Conservation (phyloP, 23 tunicate genomes). For the Botrylloides violaceus region DNA sequence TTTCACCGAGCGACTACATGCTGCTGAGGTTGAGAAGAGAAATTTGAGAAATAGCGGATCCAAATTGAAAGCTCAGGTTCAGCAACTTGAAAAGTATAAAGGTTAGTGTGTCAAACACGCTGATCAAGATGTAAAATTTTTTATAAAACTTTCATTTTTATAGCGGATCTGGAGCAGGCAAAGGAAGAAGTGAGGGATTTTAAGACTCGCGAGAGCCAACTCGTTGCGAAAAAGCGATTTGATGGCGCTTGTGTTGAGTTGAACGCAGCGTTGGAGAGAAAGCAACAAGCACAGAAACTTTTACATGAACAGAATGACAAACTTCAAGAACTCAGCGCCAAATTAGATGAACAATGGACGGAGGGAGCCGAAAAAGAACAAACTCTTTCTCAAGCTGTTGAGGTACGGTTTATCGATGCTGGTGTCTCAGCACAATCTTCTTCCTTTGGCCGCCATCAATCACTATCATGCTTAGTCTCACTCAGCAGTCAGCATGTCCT, state of each 20-base stretch:
- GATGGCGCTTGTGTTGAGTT: slow-evolving; percentile 71
- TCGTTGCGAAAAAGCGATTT: slow-evolving; percentile 47
- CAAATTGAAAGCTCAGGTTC: slow-evolving; percentile 30
- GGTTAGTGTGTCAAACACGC: slow-evolving; percentile 13
- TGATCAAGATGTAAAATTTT: background rate
- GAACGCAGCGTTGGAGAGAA: slow-evolving; percentile 63
- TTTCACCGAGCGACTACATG: slow-evolving; percentile 85
- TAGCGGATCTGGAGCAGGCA: slow-evolving; percentile 36
- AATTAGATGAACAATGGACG: slow-evolving; percentile 61
- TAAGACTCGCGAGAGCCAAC: slow-evolving; percentile 39
- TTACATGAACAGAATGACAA: slow-evolving; percentile 74
- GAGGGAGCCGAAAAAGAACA: slow-evolving; percentile 60
- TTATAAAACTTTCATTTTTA: too few species aligned
- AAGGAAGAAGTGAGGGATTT: slow-evolving; percentile 34
- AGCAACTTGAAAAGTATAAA: slow-evolving; percentile 31
- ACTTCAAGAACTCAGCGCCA: slow-evolving; percentile 60
- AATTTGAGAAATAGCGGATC: slow-evolving; percentile 42
- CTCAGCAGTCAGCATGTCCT: too few species aligned
- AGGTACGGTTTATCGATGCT: too few species aligned
- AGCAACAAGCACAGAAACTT: slow-evolving; percentile 65
- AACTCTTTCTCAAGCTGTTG: slow-evolving; percentile 63
- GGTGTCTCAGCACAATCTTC: too few species aligned
- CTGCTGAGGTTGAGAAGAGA: slow-evolving; percentile 83
- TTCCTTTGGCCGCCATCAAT: too few species aligned
- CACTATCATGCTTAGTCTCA: too few species aligned